Percentiles rank a stretch among this genome's conserved stretches.
Evolutionary conservation across 2,797 vertebrate genomes (phyloP).

Genomic region (Meriones psammophilus): DNA sequence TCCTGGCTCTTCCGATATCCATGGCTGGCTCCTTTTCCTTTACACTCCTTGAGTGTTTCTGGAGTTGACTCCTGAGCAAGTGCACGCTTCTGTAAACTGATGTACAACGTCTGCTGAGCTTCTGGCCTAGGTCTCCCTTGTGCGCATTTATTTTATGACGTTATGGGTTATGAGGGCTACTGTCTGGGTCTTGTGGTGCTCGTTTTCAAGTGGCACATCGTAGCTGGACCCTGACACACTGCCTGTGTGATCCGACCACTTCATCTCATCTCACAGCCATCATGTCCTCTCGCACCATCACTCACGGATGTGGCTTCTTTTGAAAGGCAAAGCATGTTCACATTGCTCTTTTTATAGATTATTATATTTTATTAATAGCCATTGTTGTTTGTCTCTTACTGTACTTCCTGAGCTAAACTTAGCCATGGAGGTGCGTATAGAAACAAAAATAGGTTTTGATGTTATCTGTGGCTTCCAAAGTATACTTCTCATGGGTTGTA

Average conservation of each 20-base stretch:
- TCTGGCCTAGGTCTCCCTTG: neutral
- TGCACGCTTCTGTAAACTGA: neutral
- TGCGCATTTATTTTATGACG: neutral
- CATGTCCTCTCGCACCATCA: neutral
- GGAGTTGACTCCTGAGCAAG: neutral
- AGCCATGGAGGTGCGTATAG: neutral
- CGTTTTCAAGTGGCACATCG: neutral
- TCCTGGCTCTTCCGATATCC: neutral
- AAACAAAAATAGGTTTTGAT: neutral
- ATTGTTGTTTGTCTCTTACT: neutral
- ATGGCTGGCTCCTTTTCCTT: neutral
- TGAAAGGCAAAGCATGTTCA: neutral
- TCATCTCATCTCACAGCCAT: too few species aligned
- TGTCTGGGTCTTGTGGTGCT: too few species aligned
- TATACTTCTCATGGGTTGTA: neutral
- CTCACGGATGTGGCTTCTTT: neutral
- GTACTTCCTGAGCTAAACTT: neutral
- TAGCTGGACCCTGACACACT: neutral
- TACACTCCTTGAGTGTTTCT: neutral
- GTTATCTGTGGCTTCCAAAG: neutral
- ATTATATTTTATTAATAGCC: neutral
- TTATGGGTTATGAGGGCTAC: neutral
- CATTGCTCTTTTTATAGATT: neutral
- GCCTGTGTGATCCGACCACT: too few species aligned
- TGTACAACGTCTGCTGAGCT: neutral